A percentile compares a stretch with the other conserved stretches of the same genome.
These are phyloP conservation scores for Rhinoderma darwinii DNA, from an alignment of 2,113 vertebrate genomes.

Conservation along the genomic window DNA sequence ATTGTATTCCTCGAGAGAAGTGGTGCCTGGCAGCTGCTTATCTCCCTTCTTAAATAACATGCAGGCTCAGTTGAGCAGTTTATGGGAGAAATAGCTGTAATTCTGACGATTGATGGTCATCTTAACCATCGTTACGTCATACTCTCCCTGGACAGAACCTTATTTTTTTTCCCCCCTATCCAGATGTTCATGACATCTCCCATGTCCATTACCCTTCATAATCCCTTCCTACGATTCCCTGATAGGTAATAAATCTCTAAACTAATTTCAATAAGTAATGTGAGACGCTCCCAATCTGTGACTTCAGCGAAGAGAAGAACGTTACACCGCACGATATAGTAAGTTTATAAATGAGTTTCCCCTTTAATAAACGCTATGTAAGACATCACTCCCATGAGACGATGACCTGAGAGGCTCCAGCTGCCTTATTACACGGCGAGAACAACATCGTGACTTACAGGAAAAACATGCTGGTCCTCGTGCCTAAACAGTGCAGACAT, in stretches of 20 bases:
- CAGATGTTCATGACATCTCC: not conserved
- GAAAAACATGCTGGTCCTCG: not conserved
- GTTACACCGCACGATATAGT: not conserved
- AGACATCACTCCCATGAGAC: not conserved
- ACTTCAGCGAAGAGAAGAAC: not conserved
- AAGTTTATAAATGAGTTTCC: not conserved
- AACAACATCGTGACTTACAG: not conserved
- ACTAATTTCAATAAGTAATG: not conserved
- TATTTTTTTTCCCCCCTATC: not conserved
- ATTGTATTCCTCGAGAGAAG: not conserved
- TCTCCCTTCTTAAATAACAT: not conserved
- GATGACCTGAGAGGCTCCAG: not conserved
- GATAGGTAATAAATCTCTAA: too few species aligned
- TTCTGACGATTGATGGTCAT: not conserved
- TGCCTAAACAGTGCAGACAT: not conserved
- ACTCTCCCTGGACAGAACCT: not conserved
- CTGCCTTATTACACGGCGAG: not conserved
- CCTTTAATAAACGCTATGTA: not conserved
- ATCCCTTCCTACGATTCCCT: too few species aligned
- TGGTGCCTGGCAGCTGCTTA: not conserved
- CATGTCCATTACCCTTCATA: not conserved
- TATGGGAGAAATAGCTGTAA: not conserved
- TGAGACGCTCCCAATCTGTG: too few species aligned
- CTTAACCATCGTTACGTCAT: not conserved
- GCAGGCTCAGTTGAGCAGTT: not conserved